Percentiles rank a stretch among this genome's conserved stretches.
Evolutionary conservation across 2,888 invertebrate genomes (phyloP).

Genomic region (Yponomeuta sedellus): DNA sequence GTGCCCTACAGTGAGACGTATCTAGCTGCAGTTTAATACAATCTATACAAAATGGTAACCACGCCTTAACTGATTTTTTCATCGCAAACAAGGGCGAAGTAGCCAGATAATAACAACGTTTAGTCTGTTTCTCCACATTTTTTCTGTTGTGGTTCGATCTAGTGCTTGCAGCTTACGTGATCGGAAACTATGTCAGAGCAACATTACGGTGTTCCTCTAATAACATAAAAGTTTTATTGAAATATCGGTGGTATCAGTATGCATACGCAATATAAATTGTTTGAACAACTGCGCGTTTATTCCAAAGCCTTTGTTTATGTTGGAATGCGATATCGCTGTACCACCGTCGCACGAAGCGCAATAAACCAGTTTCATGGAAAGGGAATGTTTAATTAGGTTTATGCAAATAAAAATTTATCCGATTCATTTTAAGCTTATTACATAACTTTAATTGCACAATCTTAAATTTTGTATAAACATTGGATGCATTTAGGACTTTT

Average conservation of each 20-base stretch:
- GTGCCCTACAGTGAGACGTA: too few species aligned
- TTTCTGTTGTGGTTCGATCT: not conserved
- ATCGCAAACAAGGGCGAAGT: too few species aligned
- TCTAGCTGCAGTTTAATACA: too few species aligned
- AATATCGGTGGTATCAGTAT: not conserved
- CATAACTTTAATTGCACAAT: too few species aligned
- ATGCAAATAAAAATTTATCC: too few species aligned
- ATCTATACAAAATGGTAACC: too few species aligned
- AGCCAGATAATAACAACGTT: too few species aligned
- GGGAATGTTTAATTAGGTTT: not conserved
- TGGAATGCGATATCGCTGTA: not conserved
- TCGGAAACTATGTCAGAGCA: not conserved
- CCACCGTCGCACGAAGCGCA: not conserved
- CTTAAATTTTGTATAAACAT: too few species aligned
- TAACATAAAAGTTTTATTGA: not conserved
- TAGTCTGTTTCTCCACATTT: not conserved
- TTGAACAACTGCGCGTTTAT: not conserved
- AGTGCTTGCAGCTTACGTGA: not conserved
- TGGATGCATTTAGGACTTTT: too few species aligned
- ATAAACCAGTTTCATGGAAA: not conserved
- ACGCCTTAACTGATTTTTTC: too few species aligned
- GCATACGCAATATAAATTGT: too few species aligned
- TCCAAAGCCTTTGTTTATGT: not conserved
- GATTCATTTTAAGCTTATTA: too few species aligned
- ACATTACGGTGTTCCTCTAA: not conserved